Base-by-base conservation (phyloP, 2,797 vertebrate species). In the Neomorphus geoffroyi region DNA sequence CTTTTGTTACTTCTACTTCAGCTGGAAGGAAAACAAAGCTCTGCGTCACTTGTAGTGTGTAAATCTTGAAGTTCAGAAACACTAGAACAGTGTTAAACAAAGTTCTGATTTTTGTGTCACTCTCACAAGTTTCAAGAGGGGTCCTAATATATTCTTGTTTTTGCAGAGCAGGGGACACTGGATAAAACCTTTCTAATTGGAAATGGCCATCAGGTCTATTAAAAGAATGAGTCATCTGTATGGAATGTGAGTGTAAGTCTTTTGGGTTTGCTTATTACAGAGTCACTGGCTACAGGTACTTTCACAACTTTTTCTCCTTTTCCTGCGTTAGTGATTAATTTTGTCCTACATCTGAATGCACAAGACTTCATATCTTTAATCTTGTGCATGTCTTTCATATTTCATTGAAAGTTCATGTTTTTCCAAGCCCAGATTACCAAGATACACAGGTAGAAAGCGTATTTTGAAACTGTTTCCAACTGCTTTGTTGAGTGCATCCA, bases 381-480 rank as follows among this genome's bases (percentile, higher is more conserved):
- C 80, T 93, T 71, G 51, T 66, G 46, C 57, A 46, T 88, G 80
- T 91, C 94, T 92, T 91, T 72, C 62, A 62, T 82, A 54, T 93
- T 94, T 95, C 88, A 46, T 75, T 90, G 67, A 43, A 94, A 86
- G 53, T 56, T 9, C 35, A 10, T 85, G 1, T 32, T 81, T 92
- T 97, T 75, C 33, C 83, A 58, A 89, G 81, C 60, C 77, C 48
- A 19, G 57, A 86, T 92, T 95, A 94, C 62, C 90, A 90, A 95
- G 77, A 92, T 80, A 86, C 18, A 79, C 22, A 70, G 77, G 50
- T 92, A 56, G 64, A 93, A 92, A 90, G 28, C 43, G 41, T 95
- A 90, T 96, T 94, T 94, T 43, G 6, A 90, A 95, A 86, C n/a
- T 32, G 14, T 92, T 97, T 93, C 70, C 90, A 62, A 66, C 69